Evolutionary conservation across 2,888 invertebrate genomes (phyloP).

Genomic region (Matsumyia berberina): DNA sequence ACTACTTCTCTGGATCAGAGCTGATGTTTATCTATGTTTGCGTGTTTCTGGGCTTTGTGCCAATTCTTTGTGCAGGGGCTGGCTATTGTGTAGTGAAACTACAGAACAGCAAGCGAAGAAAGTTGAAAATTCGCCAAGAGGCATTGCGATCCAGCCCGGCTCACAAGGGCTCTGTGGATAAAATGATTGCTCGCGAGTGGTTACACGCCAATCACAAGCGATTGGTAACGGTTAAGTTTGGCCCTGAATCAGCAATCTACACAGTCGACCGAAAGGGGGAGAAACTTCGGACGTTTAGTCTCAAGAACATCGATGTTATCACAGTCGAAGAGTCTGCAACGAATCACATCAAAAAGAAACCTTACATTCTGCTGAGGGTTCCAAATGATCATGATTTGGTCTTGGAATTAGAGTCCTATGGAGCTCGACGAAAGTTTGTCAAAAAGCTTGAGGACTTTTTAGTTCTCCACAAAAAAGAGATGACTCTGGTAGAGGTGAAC

Average conservation of each 20-base stretch:
- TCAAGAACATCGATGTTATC: slow-evolving; percentile 90
- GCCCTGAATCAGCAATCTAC: slow-evolving; percentile 93
- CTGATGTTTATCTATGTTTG: slow-evolving; percentile 98
- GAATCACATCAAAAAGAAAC: slow-evolving; percentile 88
- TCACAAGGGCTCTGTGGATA: slow-evolving; percentile 91
- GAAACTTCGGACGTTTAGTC: slow-evolving; percentile 92
- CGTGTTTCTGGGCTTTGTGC: slow-evolving; percentile 95
- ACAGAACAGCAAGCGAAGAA: slow-evolving; percentile 92
- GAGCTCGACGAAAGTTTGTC: slow-evolving; percentile 93
- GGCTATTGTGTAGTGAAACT: slow-evolving; percentile 96
- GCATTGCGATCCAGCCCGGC: slow-evolving; percentile 83
- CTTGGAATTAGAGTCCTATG: slow-evolving; percentile 93
- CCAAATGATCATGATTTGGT: slow-evolving; percentile 97
- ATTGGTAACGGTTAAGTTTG: slow-evolving; percentile 94
- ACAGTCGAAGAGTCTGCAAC: slow-evolving; percentile 96
- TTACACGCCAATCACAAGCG: slow-evolving; percentile 95
- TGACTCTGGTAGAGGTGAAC: slow-evolving; percentile 89
- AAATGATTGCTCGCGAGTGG: slow-evolving; percentile 97
- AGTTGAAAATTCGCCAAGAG: slow-evolving; percentile 91
- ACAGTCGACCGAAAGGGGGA: slow-evolving; percentile 96
- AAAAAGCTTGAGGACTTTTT: slow-evolving; percentile 94
- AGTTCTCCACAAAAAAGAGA: slow-evolving; percentile 91
- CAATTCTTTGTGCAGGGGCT: slow-evolving; percentile 95
- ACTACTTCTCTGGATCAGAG: slow-evolving; percentile 97
- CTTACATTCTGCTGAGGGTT: slow-evolving; percentile 92